Evolutionary conservation across 2,797 vertebrate genomes (phyloP), one percentile per base, ranked within the genome.

Genomic region (Cygnus olor): DNA sequence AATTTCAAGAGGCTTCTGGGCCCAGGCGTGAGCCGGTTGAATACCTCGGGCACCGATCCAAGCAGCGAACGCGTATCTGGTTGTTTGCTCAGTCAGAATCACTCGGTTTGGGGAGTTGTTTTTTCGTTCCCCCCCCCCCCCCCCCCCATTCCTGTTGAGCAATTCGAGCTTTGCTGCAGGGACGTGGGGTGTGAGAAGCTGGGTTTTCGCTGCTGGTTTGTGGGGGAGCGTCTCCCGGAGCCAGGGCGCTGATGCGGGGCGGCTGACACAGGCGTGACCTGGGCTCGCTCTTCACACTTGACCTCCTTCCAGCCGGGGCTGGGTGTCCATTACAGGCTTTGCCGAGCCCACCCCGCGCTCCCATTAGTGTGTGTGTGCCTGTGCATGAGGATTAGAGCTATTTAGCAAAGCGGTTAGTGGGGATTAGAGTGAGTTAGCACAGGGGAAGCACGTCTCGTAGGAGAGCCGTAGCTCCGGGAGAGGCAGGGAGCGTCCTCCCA

Each of bases 351-450:
- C 74, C 60, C 42, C 5, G 1, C 0, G 30, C 69, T 64, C 60
- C 94, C 54, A 30, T 83, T 44, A 73, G 57, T 38, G 60, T 8
- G 4, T 8, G 71, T 57, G 91, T 88, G 85, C 72, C 85, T 21
- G 30, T 42, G 93, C 84, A 15, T 2, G 58, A 85, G 76, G 91
- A 97, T 92, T 94, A 96, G 88, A 69, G 93, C 92, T 94, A 73
- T 82, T 95, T 56, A 85, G 92, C 88, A 45, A 89, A 11, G 14
- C 2, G 17, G 71, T 88, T 86, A 82, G 90, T 13, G 25, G 85
- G 94, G 95, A 95, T 96, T 97, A 88, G 89, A 91, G 85, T 3
- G 6, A 85, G 95, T 96, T 89, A 94, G 76, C 96, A 51, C 78
- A 7, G 64, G 80, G 76, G 44, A 85, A 88, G 49, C 64, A 2